Base-by-base conservation (phyloP, 1,140 invertebrate species). In the Brachionus calyciflorus region DNA sequence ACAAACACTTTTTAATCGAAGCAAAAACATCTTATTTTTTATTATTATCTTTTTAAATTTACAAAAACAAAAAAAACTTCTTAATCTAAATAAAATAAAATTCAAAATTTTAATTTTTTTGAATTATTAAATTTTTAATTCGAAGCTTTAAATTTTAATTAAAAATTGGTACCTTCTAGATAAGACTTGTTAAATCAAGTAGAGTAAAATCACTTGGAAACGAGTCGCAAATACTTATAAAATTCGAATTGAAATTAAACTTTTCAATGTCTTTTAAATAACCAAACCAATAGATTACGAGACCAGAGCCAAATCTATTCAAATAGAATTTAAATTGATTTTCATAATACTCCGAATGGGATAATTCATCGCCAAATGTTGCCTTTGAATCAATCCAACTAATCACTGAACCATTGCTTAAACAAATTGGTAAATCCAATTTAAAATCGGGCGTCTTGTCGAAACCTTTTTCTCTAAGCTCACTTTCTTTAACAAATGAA, bases 301-400 rank as follows among this genome's bases (percentile, higher is more conserved):
- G 86, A 2, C 94, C 94, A 14, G 93, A 89, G 3, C 94, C 94
- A 89, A 95, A 97, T 80, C 92, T 89, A 85, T 96, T 96, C 90
- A 91, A 93, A 82, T 97, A 97, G 81, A 91, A 92, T 78, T 89
- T 88, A 79, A 91, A 90, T 82, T 97, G 94, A 81, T 93, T 90
- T 81, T 90, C 91, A 24, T 93, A 86, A 83, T 95, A 94, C n/a
- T 87, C 88, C 49, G 89, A 88, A 85, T 96, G 93, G 76, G 89
- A 89, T 78, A 90, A 88, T 77, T 89, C 87, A 85, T 93, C 91
- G 3, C 92, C 94, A 87, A 96, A 97, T 40, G 91, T 88, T 9
- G 93, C 94, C 86, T 97, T 96, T 78, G 93, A 95, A 86, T 97
- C 94, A 78, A 97, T 93, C 94, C 94, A 97, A 84, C 95, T 94